These are phyloP conservation scores for Eulemur rufifrons DNA, from an alignment of 2,113 vertebrate species.

Conservation along the genomic window DNA sequence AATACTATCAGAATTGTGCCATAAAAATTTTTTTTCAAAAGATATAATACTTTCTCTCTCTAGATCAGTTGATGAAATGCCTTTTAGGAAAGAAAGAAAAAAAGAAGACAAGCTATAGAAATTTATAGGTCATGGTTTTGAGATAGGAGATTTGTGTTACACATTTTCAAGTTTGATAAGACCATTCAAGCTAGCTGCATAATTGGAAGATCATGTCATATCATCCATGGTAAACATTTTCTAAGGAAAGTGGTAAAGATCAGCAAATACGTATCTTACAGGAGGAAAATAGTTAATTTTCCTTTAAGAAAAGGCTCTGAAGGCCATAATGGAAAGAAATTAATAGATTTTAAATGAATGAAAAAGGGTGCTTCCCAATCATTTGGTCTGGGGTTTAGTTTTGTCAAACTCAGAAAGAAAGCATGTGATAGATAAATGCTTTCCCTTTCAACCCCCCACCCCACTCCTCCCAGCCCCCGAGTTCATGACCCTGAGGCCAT, in stretches of 20 bases:
- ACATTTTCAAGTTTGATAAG: constrained; percentile 27
- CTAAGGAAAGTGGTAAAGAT: not conserved
- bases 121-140: not conserved
- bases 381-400: constrained; percentile 87
- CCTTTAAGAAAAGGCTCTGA: constrained; percentile 2
- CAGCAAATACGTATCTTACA: not conserved
- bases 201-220: not conserved
- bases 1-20: constrained; percentile 15
- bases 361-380: constrained; percentile 85
- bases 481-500: constrained; percentile 93
- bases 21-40: not conserved
- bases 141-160: not conserved
- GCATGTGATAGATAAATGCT: constrained; percentile 84
- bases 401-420: constrained; percentile 87
- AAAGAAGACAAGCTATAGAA: not conserved
- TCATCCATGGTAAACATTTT: not conserved
- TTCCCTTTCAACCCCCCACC: constrained; percentile 61
- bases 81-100: not conserved
- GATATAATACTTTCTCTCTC: constrained; percentile 18
- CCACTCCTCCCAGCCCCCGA: constrained; percentile 43
- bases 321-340: constrained; percentile 52
- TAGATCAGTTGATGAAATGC: not conserved
- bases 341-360: constrained; percentile 74
- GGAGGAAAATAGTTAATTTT: not conserved
- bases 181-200: not conserved